Conservation (phyloP, 1,140 invertebrate species). For the Drosophila asahinai region DNA sequence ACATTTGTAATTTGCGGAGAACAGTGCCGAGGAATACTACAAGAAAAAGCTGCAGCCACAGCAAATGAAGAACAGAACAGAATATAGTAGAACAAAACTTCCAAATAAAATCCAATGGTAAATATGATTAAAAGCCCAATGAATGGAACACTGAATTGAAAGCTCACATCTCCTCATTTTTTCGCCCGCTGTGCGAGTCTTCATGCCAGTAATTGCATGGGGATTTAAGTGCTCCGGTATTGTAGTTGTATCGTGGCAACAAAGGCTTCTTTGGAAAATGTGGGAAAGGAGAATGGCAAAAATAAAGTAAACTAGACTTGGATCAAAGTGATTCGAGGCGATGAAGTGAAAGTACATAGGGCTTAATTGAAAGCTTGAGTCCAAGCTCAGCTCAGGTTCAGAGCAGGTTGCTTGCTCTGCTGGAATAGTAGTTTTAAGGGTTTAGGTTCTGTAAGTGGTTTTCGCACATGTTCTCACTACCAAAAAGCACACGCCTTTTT, state of each 20-base stretch:
- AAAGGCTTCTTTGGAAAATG: slow-evolving; percentile 15
- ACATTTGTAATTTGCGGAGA: slow-evolving; percentile 39
- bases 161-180: slow-evolving; percentile 21
- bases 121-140: slow-evolving; percentile 51
- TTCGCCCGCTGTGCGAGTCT: slow-evolving; percentile 1
- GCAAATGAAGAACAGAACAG: slow-evolving; percentile 5
- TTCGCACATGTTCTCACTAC: neutral
- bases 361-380: slow-evolving; percentile 51
- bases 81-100: slow-evolving; percentile 2
- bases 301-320: slow-evolving; percentile 42
- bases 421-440: slow-evolving; percentile 16
- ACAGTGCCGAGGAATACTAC: slow-evolving; percentile 1
- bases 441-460: slow-evolving; percentile 8
- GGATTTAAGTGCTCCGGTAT: slow-evolving; percentile 52
- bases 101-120: slow-evolving; percentile 33
- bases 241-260: slow-evolving; percentile 47
- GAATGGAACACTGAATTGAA: slow-evolving; percentile 41
- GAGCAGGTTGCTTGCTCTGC: slow-evolving; percentile 4
- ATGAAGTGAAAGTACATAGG: slow-evolving; percentile 45
- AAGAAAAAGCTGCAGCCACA: slow-evolving; percentile 1
- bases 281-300: slow-evolving; percentile 23
- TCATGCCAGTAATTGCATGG: slow-evolving; percentile 52
- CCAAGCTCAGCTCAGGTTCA: slow-evolving; percentile 19
- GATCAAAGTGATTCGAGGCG: slow-evolving; percentile 51
- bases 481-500: no score